These are phyloP conservation scores for Drusus annulatus DNA, from an alignment of 1,140 invertebrate species.

Conservation along the genomic window DNA sequence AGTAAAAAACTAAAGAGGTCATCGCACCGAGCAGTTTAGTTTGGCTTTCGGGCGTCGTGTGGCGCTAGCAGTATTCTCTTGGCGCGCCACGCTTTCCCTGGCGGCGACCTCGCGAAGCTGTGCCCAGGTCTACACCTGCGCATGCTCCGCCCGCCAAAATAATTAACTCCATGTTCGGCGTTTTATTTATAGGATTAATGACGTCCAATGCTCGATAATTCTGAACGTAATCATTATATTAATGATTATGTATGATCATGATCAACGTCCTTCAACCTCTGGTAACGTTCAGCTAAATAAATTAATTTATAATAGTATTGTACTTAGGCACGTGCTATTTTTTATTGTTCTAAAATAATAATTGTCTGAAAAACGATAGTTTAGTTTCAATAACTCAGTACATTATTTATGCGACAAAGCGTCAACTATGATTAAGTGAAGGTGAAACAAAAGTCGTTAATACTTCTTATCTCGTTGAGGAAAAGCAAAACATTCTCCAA, in stretches of 20 bases:
- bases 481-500: too few species aligned
- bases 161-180: not conserved
- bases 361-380: too few species aligned
- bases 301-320: too few species aligned
- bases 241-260: too few species aligned
- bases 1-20: not conserved
- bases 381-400: too few species aligned
- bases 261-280: too few species aligned
- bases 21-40: conserved; percentile 8
- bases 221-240: too few species aligned
- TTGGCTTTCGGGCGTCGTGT: not conserved
- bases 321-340: too few species aligned
- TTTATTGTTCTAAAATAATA: too few species aligned
- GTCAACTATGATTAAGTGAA: too few species aligned
- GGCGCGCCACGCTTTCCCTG: not conserved
- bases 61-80: conserved; percentile 21
- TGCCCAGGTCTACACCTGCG: conserved; percentile 1
- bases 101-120: conserved; percentile 43
- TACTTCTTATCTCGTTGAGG: not conserved
- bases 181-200: conserved; percentile 5
- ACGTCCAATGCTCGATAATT: not conserved
- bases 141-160: conserved; percentile 22
- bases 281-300: too few species aligned
- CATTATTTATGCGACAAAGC: not conserved
- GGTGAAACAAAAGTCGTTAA: too few species aligned